Conservation (phyloP, 2,113 vertebrate species). For the Petrocephalus zakoni region DNA sequence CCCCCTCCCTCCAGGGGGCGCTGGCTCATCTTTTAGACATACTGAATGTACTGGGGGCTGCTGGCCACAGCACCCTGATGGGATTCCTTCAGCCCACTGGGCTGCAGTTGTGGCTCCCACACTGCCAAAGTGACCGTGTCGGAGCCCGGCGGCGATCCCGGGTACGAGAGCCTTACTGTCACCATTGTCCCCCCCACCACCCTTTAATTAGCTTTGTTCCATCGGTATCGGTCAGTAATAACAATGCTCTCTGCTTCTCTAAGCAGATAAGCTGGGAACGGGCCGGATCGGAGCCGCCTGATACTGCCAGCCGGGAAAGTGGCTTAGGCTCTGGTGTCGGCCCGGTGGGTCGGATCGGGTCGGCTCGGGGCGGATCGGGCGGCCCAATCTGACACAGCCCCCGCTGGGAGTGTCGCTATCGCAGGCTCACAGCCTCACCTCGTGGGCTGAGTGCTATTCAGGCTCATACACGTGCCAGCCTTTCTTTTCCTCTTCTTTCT, state of each 20-base stretch:
- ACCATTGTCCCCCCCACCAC: no score
- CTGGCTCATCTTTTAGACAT: no score
- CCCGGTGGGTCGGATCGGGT: conserved; percentile 25
- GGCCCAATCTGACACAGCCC: conserved; percentile 28
- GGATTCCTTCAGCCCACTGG: background rate
- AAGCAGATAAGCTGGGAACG: conserved; percentile 37
- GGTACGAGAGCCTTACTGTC: background rate
- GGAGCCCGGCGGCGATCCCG: background rate
- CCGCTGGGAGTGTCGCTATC: background rate
- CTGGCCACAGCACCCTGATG: no score
- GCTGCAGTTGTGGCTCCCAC: no score
- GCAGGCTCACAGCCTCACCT: background rate
- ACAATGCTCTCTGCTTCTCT: conserved; percentile 26
- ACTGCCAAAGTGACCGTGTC: background rate
- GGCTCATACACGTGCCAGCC: background rate
- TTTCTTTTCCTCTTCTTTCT: background rate
- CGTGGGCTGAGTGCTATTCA: background rate
- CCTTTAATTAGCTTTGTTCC: background rate
- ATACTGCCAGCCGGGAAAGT: conserved; percentile 28
- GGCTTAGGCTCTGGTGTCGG: conserved; percentile 35
- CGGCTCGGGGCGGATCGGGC: conserved; percentile 23
- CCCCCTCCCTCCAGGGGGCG: background rate
- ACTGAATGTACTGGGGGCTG: no score
- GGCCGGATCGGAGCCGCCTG: conserved; percentile 23
- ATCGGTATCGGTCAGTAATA: conserved; percentile 19